Base-by-base conservation (phyloP, 2,113 vertebrate species). In the Seriola aureovittata region DNA sequence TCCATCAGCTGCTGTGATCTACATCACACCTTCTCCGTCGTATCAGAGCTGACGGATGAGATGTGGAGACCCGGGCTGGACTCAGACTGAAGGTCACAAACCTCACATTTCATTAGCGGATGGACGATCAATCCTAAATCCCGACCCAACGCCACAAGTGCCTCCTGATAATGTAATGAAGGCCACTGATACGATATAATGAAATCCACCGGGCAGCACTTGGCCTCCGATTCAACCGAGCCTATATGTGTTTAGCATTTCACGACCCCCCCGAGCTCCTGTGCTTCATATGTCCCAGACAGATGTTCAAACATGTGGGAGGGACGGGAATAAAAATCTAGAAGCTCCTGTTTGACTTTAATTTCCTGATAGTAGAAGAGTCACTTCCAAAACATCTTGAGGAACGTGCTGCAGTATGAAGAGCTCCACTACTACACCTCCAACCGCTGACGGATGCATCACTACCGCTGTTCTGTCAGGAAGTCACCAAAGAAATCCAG, bases 121-220 rank as follows among this genome's bases (percentile, higher is more conserved):
- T 40, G 13, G 44, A 36, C 44, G 25, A 89, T 86, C 78, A 87
- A 91, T 87, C 68, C 82, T 34, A 29, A 72, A 88, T 82, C 75
- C 73, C 50, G 77, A 83, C 44, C 50, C 71, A 71, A 81, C 32
- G 13, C 50, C 70, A 65, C 29, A 84, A 82, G 85, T n/a, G 72
- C 38, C 67, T 17, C 10, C 72, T 57, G 54, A 85, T 88, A 87
- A 90, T 87, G 78, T 73, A 88, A 91, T 91, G 74, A 82, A 71
- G 66, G 34, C 44, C 71, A 78, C 66, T 77, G 84, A 88, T 84
- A 81, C 80, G 82, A 87, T 77, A 64, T 71, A 84, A 90, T 88
- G 73, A 78, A 87, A 80, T 74, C 80, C 75, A 79, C 11, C 10
- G 83, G 57, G 62, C 80, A 75, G 58, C 60, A 46, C 67, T 85